Evolutionary conservation across 2,888 invertebrate species (phyloP).

Genomic region (Drosophila monieri): DNA sequence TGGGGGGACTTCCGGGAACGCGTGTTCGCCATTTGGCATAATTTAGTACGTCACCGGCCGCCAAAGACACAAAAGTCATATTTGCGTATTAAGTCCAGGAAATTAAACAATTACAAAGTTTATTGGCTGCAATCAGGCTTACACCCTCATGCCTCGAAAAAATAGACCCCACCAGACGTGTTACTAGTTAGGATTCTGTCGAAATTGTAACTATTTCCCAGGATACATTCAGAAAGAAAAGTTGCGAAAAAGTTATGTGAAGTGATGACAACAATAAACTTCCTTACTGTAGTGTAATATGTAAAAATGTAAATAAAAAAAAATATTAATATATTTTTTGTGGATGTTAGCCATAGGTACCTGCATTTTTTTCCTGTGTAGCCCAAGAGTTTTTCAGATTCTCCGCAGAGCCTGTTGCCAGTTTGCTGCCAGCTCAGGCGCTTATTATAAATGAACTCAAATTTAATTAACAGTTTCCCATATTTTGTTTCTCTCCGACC

Average conservation of each 20-base stretch:
- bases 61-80: constrained; percentile 68
- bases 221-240: not conserved
- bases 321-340: not conserved
- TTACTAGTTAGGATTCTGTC: constrained; percentile 6
- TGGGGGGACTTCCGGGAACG: constrained; percentile 15
- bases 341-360: not conserved
- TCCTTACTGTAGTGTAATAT: too few species aligned
- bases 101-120: constrained; percentile 82
- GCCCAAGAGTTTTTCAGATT: not conserved
- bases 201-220: not conserved
- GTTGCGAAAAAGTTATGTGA: not conserved
- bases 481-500: constrained; percentile 60
- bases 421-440: constrained; percentile 32
- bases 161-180: constrained; percentile 25
- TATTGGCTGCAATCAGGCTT: constrained; percentile 68
- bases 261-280: not conserved
- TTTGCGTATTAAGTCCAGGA: constrained; percentile 82
- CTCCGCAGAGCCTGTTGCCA: constrained; percentile 23
- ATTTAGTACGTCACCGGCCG: constrained; percentile 58
- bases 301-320: too few species aligned
- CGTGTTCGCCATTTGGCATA: constrained; percentile 62
- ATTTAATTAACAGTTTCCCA: constrained; percentile 76
- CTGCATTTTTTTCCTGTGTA: not conserved
- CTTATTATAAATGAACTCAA: constrained; percentile 75
- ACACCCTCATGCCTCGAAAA: not conserved